phyloP scores from a whole-genome alignment of 2,888 invertebrate genomes.

The Parnassius smintheus region DNA sequence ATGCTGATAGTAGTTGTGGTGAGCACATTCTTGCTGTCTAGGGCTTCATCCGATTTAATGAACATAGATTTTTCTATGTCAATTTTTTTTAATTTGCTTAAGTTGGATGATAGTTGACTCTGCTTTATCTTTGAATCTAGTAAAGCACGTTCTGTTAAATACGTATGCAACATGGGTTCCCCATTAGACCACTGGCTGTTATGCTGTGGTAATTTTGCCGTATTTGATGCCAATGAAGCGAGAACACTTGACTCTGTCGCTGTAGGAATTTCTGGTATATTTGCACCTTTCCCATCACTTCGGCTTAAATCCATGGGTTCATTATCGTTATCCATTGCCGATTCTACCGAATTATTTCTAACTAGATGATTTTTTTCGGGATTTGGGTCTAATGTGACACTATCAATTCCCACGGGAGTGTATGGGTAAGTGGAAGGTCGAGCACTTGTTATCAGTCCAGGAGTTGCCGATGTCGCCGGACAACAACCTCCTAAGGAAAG shows the following conservation, averaged over 20 bases:
- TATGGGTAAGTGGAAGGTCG: slow-evolving; percentile 87
- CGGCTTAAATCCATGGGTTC: slow-evolving; percentile 78
- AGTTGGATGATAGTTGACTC: slow-evolving; percentile 75
- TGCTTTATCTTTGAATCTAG: slow-evolving; percentile 87
- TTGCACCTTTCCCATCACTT: slow-evolving; percentile 59
- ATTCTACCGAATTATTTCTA: slow-evolving; percentile 51
- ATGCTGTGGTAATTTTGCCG: slow-evolving; percentile 81
- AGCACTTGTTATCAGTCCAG: slow-evolving; percentile 81
- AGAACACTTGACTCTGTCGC: slow-evolving; percentile 83
- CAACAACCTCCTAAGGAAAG: slow-evolving; percentile 86
- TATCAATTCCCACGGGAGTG: slow-evolving; percentile 63
- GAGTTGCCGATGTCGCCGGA: slow-evolving; percentile 72
- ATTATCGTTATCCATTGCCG: slow-evolving; percentile 70
- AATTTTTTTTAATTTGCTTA: slow-evolving; percentile 61
- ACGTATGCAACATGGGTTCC: slow-evolving; percentile 86
- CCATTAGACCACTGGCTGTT: slow-evolving; percentile 80
- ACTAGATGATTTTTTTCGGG: slow-evolving; percentile 52
- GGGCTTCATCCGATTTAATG: slow-evolving; percentile 45
- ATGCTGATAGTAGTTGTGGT: slow-evolving; percentile 31
- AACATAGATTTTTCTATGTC: slow-evolving; percentile 57
- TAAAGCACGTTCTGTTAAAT: slow-evolving; percentile 86
- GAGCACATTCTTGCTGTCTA: slow-evolving; percentile 33
- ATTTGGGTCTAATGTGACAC: slow-evolving; percentile 45
- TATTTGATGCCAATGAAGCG: slow-evolving; percentile 83
- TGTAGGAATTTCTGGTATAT: slow-evolving; percentile 79